Base-by-base conservation (phyloP, 1,140 invertebrate species). In the Cydia strobilella region DNA sequence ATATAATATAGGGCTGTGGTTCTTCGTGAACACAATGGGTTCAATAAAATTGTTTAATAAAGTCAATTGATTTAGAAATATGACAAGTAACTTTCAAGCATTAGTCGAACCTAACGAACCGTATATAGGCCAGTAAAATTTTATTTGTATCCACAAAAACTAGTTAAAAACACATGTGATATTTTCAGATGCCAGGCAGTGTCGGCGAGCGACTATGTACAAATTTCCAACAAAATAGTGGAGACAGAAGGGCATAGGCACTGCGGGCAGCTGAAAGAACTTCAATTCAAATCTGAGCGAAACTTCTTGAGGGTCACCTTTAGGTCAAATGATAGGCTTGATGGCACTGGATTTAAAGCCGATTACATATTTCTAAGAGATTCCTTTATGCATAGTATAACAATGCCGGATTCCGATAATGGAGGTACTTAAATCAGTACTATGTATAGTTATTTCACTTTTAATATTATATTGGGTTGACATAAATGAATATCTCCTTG, bases 221-320 rank as follows among this genome's bases (percentile, higher is more conserved):
- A 98, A 87, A 98, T 99, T 86, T 98, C 97, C 7, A 99, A 98
- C 93, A 98, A 96, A 84, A 95, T 97, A 94, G 95, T 96, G 48
- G 98, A 99, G 90, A 92, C 96, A 69, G 97, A 97, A 84, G 97
- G 97, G 87, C 94, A 94, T 12, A 94, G 97, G 77, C 95, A 97
- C 84, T 99, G 98, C 88, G 98, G 98, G 1, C 96, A 96, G 84
- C 85, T 95, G 75, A 95, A 95, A 74, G 95, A 96, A 80, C 95
- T 97, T 78, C 95, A 95, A 80, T 95, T 98, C 62, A 95, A 95
- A 63, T 99, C 98, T 3, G 97, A 99, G 84, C 94, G 96, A 62
- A 96, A 96, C 80, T 99, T 99, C 93, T 98, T 99, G 87, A 94
- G 98, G 63, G 96, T 99, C 10, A 98, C 97, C 1, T 99, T 99